A percentile compares a stretch with the other conserved stretches of the same genome.
phyloP scores from a whole-genome alignment of 2,797 vertebrate species.

The Chelon auratus region DNA sequence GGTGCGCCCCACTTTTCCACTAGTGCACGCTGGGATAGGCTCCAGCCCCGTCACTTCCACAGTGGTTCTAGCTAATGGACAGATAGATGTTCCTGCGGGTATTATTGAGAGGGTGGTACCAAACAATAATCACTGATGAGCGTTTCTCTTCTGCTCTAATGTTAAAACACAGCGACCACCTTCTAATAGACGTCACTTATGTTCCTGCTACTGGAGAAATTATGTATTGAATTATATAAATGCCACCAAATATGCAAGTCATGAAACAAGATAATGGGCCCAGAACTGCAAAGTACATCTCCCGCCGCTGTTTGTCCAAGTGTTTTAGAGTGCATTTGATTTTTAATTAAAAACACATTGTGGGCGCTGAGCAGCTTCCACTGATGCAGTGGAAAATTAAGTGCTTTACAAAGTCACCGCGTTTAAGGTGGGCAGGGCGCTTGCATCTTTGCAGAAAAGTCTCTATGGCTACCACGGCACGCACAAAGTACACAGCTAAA shows the following conservation, averaged over 20 bases:
- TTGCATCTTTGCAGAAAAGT: slow-evolving; percentile 34
- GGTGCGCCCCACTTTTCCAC: no score
- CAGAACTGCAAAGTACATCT: background rate
- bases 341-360: slow-evolving; percentile 12
- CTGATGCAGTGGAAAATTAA: slow-evolving; percentile 39
- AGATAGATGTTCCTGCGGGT: no score
- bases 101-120: no score
- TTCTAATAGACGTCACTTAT: no score
- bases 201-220: background rate
- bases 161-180: no score
- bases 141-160: no score
- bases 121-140: no score
- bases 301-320: background rate
- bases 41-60: no score
- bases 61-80: no score
- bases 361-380: slow-evolving; percentile 2
- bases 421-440: slow-evolving; percentile 39
- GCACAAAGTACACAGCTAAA: slow-evolving; percentile 11
- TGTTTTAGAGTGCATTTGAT: slow-evolving; percentile 6
- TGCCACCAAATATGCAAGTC: background rate
- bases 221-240: background rate
- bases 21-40: no score
- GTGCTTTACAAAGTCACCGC: slow-evolving; percentile 14
- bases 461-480: slow-evolving; percentile 26
- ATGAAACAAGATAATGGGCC: background rate